Conservation (phyloP, 2,797 vertebrate species). For the Cyclura pinguis region DNA sequence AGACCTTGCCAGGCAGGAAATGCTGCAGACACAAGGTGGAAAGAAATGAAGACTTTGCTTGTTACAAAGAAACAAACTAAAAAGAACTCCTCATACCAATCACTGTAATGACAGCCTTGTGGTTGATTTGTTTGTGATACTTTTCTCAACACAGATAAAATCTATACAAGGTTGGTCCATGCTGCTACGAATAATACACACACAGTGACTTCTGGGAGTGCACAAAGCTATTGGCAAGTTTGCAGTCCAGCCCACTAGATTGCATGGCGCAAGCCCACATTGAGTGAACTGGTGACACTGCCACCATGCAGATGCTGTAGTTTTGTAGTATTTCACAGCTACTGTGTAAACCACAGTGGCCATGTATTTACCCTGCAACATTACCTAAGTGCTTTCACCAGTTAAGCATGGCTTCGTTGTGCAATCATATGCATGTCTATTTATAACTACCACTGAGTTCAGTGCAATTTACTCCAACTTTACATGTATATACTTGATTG, state of each 20-base stretch:
- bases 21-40: background rate
- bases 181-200: background rate
- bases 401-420: background rate
- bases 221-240: background rate
- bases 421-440: background rate
- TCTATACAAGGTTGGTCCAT: background rate
- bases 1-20: constrained; percentile 47
- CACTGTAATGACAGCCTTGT: background rate
- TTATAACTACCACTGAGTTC: background rate
- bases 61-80: constrained; percentile 21
- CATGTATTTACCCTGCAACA: background rate
- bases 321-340: background rate
- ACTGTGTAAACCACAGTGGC: background rate
- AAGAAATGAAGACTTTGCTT: constrained; percentile 17
- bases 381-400: background rate
- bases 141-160: background rate
- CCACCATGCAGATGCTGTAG: background rate
- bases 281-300: background rate
- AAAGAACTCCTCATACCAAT: background rate
- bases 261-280: background rate
- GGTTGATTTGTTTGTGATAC: background rate
- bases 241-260: background rate
- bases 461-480: background rate
- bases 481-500: background rate
- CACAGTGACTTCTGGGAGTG: background rate